Conservation (phyloP, 2,888 invertebrate species). For the Pachymerium ferrugineum region DNA sequence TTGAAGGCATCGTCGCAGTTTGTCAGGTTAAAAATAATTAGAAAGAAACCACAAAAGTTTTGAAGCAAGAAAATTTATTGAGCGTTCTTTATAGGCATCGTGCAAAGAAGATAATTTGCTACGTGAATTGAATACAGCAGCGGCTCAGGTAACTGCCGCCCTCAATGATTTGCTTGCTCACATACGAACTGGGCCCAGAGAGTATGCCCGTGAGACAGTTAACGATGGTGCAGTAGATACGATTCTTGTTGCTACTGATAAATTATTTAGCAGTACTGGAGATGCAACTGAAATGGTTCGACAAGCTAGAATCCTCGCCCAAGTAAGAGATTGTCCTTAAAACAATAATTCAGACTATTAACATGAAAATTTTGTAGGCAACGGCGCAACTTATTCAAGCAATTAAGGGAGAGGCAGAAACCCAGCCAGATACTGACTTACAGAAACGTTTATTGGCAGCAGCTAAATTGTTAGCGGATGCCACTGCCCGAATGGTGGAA, state of each 20-base stretch:
- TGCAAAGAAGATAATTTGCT: constrained; percentile 62
- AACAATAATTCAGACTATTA: neutral
- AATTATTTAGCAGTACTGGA: constrained; percentile 73
- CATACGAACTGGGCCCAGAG: constrained; percentile 50
- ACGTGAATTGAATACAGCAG: constrained; percentile 72
- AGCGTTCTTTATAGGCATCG: constrained; percentile 51
- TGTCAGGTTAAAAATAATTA: constrained; percentile 55
- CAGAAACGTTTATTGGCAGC: constrained; percentile 86
- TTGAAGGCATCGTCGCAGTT: constrained; percentile 77
- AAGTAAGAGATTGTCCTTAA: constrained; percentile 47
- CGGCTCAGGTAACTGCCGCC: constrained; percentile 78
- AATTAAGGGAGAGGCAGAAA: constrained; percentile 90
- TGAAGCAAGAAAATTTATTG: neutral
- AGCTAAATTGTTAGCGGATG: constrained; percentile 88
- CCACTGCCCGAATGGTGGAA: constrained; percentile 94
- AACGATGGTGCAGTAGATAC: constrained; percentile 83
- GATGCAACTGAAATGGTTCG: constrained; percentile 91
- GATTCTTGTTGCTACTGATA: constrained; percentile 83
- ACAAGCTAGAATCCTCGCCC: constrained; percentile 83
- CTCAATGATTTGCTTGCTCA: constrained; percentile 84
- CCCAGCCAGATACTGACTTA: constrained; percentile 76
- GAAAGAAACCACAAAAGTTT: neutral
- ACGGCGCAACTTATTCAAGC: constrained; percentile 89
- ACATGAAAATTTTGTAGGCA: constrained; percentile 52
- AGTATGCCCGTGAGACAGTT: constrained; percentile 50